Conservation (phyloP, 2,888 invertebrate genomes). For the Cheiracanthium punctorium region DNA sequence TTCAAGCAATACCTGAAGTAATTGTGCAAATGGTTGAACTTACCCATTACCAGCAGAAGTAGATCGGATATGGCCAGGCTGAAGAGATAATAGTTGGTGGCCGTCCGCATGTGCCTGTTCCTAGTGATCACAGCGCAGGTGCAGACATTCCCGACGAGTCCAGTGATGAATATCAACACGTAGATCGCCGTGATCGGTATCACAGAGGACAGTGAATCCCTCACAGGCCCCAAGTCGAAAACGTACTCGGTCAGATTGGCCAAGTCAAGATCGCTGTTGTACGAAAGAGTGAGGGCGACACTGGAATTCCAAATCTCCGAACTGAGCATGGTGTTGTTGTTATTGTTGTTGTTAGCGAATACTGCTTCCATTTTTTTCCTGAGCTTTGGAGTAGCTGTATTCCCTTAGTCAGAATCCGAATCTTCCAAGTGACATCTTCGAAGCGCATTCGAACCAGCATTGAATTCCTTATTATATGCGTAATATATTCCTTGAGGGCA, state of each 20-base stretch:
- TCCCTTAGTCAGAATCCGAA: too few species aligned
- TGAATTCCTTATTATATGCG: too few species aligned
- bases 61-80: constrained; percentile 89
- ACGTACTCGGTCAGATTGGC: constrained; percentile 24
- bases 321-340: background rate
- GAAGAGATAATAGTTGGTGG: constrained; percentile 89
- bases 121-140: constrained; percentile 87
- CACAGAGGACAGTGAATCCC: constrained; percentile 68
- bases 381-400: too few species aligned
- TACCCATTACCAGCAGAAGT: constrained; percentile 79
- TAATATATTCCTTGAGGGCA: too few species aligned
- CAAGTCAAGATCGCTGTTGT: background rate
- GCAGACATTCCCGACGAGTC: constrained; percentile 85
- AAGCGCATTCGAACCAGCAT: too few species aligned
- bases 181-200: constrained; percentile 81
- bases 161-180: constrained; percentile 83
- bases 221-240: constrained; percentile 57
- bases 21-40: too few species aligned
- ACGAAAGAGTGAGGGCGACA: background rate
- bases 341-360: too few species aligned
- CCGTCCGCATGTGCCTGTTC: constrained; percentile 88
- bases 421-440: too few species aligned
- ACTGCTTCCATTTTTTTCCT: too few species aligned
- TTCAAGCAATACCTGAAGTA: too few species aligned
- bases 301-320: background rate